Base-by-base conservation (phyloP, 1,140 invertebrate genomes). In the Drosophila sturtevanti region DNA sequence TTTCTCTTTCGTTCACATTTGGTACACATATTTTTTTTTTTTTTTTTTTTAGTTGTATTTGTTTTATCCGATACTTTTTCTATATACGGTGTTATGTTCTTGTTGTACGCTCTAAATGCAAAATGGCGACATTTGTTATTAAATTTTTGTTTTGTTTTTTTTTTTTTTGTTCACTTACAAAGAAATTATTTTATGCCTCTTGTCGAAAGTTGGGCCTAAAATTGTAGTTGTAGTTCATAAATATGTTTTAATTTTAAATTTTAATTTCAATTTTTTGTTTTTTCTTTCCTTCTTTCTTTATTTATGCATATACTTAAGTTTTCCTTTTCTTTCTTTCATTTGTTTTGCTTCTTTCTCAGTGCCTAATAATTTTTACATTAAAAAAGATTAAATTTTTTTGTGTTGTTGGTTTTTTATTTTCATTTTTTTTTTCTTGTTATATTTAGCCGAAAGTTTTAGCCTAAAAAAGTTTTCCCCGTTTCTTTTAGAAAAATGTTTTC, bases 171-270 rank as follows among this genome's bases (percentile, higher is more conserved):
- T 59, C 69, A 68, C 68, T 74, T 89, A 89, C 82, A 87, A 87
- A 87, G 82, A 87, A 87, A 87, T 87, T 87, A 87, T 87, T 89
- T 79, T 86, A 81, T 74, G 81, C 81, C 82, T 71, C 65, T 77
- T 79, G 77, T 79, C 82, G 69, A 89, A 87, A 87, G 76, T 79
- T 82, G 41, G 79, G 82, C 82, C 82, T 89, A 89, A 87, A 87
- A 79, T 14, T 65, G 63, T 79, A 61, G 60, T 70, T 77, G 68
- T 60, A 77, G 66, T 61, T 61, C 21, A 76, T 77, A 77, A 58
- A 70, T 66, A 63, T 78, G 52, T 68, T 69, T 68, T 67, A 41
- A 22, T 67, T 77, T 68, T 73, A 11, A 48, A 48, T 67, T 14
- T 67, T 24, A 31, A 44, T 69, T 14, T 67, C 16, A 31, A 44